phyloP scores from a whole-genome alignment of 2,888 invertebrate genomes.

The Podotricha telesiphe region DNA sequence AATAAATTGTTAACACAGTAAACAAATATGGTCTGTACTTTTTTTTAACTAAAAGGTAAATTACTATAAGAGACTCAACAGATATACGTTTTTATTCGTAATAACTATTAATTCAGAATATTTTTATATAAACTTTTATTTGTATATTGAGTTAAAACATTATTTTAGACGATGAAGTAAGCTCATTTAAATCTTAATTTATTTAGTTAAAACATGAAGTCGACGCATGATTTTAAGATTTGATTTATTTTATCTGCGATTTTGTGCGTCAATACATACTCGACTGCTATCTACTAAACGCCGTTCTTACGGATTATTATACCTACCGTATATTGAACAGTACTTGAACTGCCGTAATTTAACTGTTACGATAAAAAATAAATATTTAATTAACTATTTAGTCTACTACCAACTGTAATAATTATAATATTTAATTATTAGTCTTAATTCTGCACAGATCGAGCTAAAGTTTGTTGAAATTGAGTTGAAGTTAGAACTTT shows the following conservation, averaged over 20 bases:
- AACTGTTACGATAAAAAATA: not conserved
- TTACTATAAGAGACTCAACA: too few relatives aligned
- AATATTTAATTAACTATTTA: too few relatives aligned
- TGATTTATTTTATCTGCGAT: constrained; percentile 15
- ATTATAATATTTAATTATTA: too few relatives aligned
- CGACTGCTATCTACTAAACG: constrained; percentile 33
- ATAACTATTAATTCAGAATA: not conserved
- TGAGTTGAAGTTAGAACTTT: too few relatives aligned
- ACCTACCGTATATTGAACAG: not conserved
- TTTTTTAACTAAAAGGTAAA: too few relatives aligned
- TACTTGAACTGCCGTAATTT: constrained; percentile 13
- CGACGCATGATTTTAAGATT: constrained; percentile 22
- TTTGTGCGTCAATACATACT: constrained; percentile 32
- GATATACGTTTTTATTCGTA: not conserved
- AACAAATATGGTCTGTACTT: too few relatives aligned
- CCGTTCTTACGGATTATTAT: constrained; percentile 7
- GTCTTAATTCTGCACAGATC: too few relatives aligned
- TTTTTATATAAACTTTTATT: not conserved
- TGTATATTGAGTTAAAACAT: not conserved
- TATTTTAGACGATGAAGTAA: not conserved
- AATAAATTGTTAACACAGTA: too few relatives aligned
- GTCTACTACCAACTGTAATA: too few relatives aligned
- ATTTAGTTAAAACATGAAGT: constrained; percentile 11
- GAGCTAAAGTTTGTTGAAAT: too few relatives aligned
- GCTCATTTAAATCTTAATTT: constrained; percentile 11